Evolutionary conservation across 2,888 invertebrate species (phyloP).

Genomic region (Lasioglossum pauxillum): DNA sequence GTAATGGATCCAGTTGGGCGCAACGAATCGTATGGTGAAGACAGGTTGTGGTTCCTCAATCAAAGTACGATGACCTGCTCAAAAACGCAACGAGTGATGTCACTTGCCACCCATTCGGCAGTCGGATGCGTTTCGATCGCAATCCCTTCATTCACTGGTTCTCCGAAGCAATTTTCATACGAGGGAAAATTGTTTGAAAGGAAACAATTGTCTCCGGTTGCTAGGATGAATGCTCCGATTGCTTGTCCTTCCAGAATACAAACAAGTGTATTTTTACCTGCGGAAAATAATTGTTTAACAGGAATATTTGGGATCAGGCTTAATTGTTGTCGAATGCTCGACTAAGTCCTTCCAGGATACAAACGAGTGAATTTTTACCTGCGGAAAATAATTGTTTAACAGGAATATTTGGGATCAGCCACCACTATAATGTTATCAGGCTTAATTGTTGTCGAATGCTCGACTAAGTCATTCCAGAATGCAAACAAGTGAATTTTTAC

Average conservation of each 20-base stretch:
- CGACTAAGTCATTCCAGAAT: not conserved
- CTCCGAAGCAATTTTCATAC: not conserved
- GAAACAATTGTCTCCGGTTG: too few relatives aligned
- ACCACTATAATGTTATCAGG: not conserved
- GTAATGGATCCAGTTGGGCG: not conserved
- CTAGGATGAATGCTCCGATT: not conserved
- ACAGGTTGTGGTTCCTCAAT: slow-evolving; percentile 31
- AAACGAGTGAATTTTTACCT: not conserved
- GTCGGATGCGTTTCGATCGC: not conserved
- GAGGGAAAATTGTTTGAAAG: not conserved
- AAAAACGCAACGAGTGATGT: slow-evolving; percentile 34
- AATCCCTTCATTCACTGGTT: not conserved
- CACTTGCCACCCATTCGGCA: slow-evolving; percentile 11
- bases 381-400: not conserved
- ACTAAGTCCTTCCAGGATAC: not conserved
- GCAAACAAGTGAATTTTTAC: not conserved
- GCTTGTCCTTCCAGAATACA: not conserved
- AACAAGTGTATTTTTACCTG: not conserved
- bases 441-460: not conserved
- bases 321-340: not conserved
- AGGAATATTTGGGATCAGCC: not conserved
- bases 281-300: not conserved
- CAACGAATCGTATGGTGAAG: not conserved
- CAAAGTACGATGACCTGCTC: slow-evolving; percentile 33
- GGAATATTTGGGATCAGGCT: not conserved